Conservation (phyloP, 2,113 vertebrate species). For the Pogona vitticeps region DNA sequence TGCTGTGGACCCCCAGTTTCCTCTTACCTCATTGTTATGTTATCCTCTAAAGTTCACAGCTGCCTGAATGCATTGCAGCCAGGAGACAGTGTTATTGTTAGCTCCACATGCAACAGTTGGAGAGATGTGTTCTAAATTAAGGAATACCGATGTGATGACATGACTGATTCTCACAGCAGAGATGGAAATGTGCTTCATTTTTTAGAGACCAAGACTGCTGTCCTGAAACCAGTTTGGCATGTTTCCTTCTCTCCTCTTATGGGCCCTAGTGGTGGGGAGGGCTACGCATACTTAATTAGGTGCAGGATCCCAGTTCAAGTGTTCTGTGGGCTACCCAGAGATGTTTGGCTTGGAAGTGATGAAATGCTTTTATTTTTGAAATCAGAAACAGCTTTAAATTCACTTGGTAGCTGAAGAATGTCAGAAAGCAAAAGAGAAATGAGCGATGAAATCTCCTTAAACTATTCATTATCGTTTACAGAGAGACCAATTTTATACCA, state of each 20-base stretch:
- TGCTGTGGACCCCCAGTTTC: constrained; percentile 68
- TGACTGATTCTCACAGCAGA: constrained; percentile 56
- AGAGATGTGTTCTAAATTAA: constrained; percentile 68
- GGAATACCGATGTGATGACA: constrained; percentile 70
- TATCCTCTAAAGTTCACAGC: constrained; percentile 75
- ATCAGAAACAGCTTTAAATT: constrained; percentile 19
- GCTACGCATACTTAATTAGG: not conserved
- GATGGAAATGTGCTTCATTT: constrained; percentile 46
- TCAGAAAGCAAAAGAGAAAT: not conserved
- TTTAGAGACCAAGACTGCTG: constrained; percentile 37
- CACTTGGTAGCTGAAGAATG: constrained; percentile 17
- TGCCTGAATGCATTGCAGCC: constrained; percentile 63
- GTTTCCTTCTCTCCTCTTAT: not conserved
- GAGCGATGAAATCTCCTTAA: not conserved
- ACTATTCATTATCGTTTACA: not conserved
- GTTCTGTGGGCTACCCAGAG: constrained; percentile 37
- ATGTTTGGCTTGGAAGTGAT: constrained; percentile 32
- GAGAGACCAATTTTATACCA: constrained; percentile 1
- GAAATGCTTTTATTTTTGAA: constrained; percentile 39
- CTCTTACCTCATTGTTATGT: constrained; percentile 77
- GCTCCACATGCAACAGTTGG: constrained; percentile 60
- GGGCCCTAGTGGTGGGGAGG: no score
- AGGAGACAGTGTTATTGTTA: constrained; percentile 69
- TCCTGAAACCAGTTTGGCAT: not conserved
- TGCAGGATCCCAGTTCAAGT: not conserved